phyloP scores from a whole-genome alignment of 2,113 vertebrate genomes.

The Phylloscopus whistleri region DNA sequence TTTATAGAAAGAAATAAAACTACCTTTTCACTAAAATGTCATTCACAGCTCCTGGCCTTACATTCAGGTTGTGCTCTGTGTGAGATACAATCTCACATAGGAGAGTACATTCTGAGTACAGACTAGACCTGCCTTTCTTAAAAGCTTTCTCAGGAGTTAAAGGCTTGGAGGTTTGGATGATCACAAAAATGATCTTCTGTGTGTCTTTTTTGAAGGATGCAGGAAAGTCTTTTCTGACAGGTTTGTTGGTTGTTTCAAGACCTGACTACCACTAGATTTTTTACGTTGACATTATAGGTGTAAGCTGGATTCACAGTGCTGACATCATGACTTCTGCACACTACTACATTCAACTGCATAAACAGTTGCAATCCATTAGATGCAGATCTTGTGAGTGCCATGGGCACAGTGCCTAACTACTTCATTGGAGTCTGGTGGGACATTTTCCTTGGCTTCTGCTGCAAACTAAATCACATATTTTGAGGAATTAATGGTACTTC shows the following conservation, averaged over 20 bases:
- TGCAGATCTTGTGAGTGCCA: background rate
- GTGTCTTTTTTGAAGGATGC: background rate
- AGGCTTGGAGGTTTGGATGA: background rate
- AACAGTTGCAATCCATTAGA: background rate
- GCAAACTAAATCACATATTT: background rate
- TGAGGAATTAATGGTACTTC: background rate
- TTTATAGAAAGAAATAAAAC: background rate
- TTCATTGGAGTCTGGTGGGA: background rate
- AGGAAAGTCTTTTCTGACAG: background rate
- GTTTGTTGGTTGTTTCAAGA: background rate
- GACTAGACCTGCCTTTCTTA: background rate
- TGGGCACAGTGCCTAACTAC: background rate
- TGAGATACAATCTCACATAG: background rate
- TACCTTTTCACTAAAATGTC: background rate
- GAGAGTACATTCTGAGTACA: accelerated
- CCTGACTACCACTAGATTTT: background rate
- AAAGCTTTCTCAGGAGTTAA: background rate
- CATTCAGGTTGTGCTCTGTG: background rate
- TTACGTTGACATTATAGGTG: background rate
- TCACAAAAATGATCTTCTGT: background rate
- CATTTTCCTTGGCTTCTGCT: background rate
- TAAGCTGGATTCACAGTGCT: background rate
- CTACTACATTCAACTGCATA: background rate
- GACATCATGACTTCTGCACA: background rate
- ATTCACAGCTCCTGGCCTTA: background rate